Conservation (phyloP, 1,140 invertebrate genomes). For the Anastatus disparis region DNA sequence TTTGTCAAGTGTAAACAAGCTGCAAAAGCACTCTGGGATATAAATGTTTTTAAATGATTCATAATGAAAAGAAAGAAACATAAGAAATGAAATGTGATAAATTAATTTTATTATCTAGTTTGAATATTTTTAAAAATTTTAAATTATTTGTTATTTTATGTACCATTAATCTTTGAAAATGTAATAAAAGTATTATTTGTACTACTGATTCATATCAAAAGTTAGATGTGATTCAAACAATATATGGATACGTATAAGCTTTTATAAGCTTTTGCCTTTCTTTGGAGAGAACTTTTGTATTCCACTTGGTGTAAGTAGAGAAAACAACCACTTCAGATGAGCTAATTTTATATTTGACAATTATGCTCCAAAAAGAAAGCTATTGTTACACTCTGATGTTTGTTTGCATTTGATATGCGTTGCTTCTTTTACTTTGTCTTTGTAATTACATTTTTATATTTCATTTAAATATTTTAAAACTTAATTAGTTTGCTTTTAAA, state of each 20-base stretch:
- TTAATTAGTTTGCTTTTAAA: background rate
- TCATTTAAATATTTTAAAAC: background rate
- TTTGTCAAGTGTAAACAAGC: conserved; percentile 9
- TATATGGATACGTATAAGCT: background rate
- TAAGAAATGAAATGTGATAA: background rate
- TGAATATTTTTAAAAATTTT: background rate
- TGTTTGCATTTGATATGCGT: background rate
- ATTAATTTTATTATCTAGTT: background rate
- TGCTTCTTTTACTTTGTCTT: background rate
- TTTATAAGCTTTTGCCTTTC: background rate
- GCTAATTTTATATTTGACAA: conserved; percentile 25
- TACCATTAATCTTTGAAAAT: background rate
- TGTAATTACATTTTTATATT: background rate
- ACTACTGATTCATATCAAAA: too few relatives aligned
- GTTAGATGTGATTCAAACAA: background rate
- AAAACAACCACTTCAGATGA: conserved; percentile 12
- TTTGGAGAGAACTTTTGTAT: background rate
- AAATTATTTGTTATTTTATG: background rate
- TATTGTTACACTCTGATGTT: background rate
- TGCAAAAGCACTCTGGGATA: background rate
- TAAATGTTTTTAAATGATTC: conserved; percentile 17
- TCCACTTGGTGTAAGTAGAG: conserved; percentile 3
- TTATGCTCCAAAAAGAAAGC: background rate
- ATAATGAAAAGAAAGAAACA: conserved; percentile 2
- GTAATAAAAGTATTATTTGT: background rate